A percentile compares a stretch with the other conserved stretches of the same genome.
Evolutionary conservation across 2,888 invertebrate genomes (phyloP).

Genomic region (Eueremaeus valkanovi): DNA sequence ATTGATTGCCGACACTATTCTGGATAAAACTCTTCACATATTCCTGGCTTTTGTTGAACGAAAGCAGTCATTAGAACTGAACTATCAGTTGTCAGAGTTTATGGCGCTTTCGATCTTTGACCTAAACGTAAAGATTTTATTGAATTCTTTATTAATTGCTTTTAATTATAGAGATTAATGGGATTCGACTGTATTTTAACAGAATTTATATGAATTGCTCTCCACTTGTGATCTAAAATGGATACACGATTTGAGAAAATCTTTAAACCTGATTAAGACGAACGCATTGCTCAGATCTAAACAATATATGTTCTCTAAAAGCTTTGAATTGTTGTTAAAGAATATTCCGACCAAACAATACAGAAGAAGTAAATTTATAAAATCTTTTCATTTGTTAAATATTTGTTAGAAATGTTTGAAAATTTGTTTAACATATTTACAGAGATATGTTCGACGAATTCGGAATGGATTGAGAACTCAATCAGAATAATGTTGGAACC

Average conservation of each 20-base stretch:
- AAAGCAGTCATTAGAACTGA: not conserved
- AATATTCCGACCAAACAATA: not conserved
- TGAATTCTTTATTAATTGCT: not conserved
- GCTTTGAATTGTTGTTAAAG: not conserved
- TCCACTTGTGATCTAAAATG: not conserved
- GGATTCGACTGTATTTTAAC: not conserved
- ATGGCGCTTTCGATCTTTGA: not conserved
- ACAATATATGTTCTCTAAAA: not conserved
- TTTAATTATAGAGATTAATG: not conserved
- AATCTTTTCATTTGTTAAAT: not conserved
- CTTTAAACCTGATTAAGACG: not conserved
- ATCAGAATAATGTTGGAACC: not conserved
- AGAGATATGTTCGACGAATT: slow-evolving; percentile 9
- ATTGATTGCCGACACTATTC: not conserved
- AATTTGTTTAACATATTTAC: not conserved
- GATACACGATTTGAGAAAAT: too few relatives aligned
- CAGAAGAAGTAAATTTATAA: slow-evolving; percentile 1
- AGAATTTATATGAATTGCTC: slow-evolving; percentile 12
- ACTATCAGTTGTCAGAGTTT: not conserved
- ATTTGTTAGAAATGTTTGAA: not conserved
- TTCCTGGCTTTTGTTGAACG: not conserved
- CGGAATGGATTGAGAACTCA: slow-evolving; percentile 4
- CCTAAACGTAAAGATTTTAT: not conserved
- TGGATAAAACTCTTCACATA: not conserved
- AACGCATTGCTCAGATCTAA: not conserved